These are phyloP conservation scores for Trichoplax adhaerens DNA, from an alignment of 37 sponge, comb jelly and placozoan species.

Conservation along the genomic window DNA sequence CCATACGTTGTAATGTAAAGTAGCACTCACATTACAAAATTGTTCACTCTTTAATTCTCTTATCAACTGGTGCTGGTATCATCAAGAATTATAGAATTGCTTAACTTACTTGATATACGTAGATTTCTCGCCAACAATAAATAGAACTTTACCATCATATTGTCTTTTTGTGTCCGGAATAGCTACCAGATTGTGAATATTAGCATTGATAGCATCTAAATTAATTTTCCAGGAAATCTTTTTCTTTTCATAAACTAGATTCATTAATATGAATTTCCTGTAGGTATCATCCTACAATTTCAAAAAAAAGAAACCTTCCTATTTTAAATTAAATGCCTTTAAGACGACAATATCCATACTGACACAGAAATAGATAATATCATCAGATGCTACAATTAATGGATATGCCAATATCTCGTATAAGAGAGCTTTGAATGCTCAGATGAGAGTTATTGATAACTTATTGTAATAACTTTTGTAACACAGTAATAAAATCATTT, in stretches of 20 bases:
- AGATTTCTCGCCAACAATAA: slow-evolving; percentile 48
- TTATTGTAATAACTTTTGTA: background rate
- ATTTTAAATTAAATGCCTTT: too few species aligned
- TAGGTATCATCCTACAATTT: slow-evolving; percentile 2
- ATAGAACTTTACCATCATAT: slow-evolving; percentile 27
- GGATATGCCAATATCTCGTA: too few species aligned
- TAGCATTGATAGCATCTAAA: slow-evolving; percentile 19
- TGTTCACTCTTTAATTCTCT: background rate
- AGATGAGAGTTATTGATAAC: background rate
- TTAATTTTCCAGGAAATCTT: slow-evolving; percentile 35
- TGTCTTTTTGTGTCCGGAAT: slow-evolving; percentile 1
- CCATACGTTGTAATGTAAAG: too few species aligned
- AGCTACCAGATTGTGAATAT: slow-evolving; percentile 1
- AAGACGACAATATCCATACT: too few species aligned
- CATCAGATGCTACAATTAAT: too few species aligned
- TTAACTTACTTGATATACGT: slow-evolving; percentile 31
- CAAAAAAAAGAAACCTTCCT: too few species aligned
- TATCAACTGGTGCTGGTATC: too few species aligned
- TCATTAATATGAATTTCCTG: slow-evolving; percentile 46
- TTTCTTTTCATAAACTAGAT: slow-evolving; percentile 9
- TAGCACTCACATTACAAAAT: background rate
- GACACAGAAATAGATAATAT: too few species aligned
- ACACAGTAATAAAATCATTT: background rate
- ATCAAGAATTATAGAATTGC: too few species aligned
- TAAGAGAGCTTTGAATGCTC: too few species aligned